Evolutionary conservation across 37 sponge, comb jelly and placozoan species (phyloP), one percentile per base, ranked within the genome.

Genomic region (Mnemiopsis leidyi): DNA sequence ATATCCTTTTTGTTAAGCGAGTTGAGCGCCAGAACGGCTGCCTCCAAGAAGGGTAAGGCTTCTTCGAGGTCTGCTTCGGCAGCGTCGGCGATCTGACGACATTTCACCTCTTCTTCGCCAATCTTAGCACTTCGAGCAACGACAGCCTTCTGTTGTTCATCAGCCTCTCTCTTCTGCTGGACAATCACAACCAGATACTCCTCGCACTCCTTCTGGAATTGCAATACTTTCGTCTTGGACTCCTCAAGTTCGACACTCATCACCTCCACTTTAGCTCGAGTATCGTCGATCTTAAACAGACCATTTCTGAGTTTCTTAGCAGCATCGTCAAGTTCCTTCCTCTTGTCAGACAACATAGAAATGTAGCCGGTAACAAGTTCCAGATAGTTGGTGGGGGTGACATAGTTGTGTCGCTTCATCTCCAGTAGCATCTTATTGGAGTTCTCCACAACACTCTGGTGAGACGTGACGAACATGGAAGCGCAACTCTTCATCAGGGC

Each of bases 181-280:
- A 99, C 97, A 26, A 99, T 96, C 88, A 96, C 94, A 36, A 99
- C 96, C 29, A 99, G 94, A 39, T 96, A 99, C 82, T 99, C 99
- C 76, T 99, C 99, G 38, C 99, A 99, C 92, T 99, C 94, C 94
- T 99, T 99, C 96, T 99, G 99, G 94, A 95, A 99, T 92, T 94
- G 83, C 38, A 96, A 96, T 36, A 99, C 97, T 69, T 97, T 96
- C 23, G 93, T 94, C 61, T 96, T 95, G 0, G 96, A 93, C 92
- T 95, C 97, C 69, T 97, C 96, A 93, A 99, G 94, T 76, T 99
- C 99, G 26, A 96, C 92, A 0, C 96, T 95, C 99, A 99, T 99
- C 24, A 94, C 95, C 69, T 99, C 96, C 23, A 99, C 99, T 39
- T 99, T 99, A 68, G 94, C 92, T 92, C 96, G 94, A 0, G 99